Conservation (phyloP, 2,888 invertebrate genomes). For the Desoria tigrina region DNA sequence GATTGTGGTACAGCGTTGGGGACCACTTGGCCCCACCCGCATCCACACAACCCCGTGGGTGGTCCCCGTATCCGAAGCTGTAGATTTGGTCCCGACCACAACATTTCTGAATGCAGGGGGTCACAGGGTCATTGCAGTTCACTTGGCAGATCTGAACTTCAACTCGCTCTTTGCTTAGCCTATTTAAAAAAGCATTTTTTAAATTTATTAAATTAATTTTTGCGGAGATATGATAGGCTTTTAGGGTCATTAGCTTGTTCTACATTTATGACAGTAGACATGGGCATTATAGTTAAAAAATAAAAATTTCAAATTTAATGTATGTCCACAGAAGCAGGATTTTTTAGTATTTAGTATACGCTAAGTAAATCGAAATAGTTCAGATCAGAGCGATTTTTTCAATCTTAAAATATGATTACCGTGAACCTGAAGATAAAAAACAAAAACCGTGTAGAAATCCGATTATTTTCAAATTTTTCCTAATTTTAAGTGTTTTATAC, state of each 20-base stretch:
- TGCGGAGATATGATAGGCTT: too few relatives aligned
- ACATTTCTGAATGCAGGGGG: slow-evolving; percentile 42
- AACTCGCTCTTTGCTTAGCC: slow-evolving; percentile 13
- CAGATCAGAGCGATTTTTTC: too few relatives aligned
- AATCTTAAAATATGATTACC: too few relatives aligned
- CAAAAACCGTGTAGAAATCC: too few relatives aligned
- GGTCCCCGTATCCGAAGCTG: slow-evolving; percentile 37
- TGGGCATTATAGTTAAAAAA: not conserved
- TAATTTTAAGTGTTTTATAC: too few relatives aligned
- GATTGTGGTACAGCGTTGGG: slow-evolving; percentile 35
- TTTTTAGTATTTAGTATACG: too few relatives aligned
- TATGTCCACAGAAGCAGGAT: too few relatives aligned
- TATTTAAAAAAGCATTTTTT: not conserved
- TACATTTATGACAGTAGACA: slow-evolving; percentile 9
- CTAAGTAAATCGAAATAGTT: too few relatives aligned
- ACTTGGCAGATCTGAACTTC: slow-evolving; percentile 30
- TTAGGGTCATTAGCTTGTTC: not conserved
- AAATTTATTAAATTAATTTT: too few relatives aligned
- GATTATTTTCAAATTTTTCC: too few relatives aligned
- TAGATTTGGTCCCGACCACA: slow-evolving; percentile 37
- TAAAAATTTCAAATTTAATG: too few relatives aligned
- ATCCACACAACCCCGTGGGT: slow-evolving; percentile 35
- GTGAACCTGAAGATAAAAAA: too few relatives aligned
- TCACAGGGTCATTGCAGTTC: slow-evolving; percentile 33
- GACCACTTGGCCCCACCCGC: slow-evolving; percentile 16